phyloP scores from a whole-genome alignment of 2,888 invertebrate species.

The Cynaeus angustus region DNA sequence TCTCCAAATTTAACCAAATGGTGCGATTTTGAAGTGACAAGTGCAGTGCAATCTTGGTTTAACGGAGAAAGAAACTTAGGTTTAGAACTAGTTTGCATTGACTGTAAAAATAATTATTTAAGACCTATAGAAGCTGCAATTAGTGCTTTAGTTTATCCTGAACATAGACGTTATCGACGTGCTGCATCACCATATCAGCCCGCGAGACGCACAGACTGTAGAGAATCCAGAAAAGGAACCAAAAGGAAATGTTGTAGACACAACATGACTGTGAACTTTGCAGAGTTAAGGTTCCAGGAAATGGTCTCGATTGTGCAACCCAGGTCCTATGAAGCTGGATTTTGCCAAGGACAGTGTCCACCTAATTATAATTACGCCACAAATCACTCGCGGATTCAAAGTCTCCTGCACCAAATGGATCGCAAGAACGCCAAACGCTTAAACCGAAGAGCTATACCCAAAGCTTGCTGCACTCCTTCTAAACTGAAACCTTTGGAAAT shows the following conservation, averaged over 20 bases:
- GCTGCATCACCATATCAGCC: constrained; percentile 63
- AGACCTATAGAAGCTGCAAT: constrained; percentile 66
- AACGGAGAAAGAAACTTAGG: constrained; percentile 72
- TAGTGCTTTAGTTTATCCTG: constrained; percentile 66
- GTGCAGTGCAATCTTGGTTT: constrained; percentile 73
- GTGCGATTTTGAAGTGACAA: constrained; percentile 77
- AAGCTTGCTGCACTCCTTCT: constrained; percentile 82
- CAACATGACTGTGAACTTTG: constrained; percentile 79
- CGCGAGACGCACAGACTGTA: constrained; percentile 74
- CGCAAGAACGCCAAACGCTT: constrained; percentile 70
- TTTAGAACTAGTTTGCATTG: constrained; percentile 74
- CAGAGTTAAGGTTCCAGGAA: constrained; percentile 74
- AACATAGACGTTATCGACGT: constrained; percentile 60
- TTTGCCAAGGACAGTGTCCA: constrained; percentile 81
- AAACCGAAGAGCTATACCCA: constrained; percentile 68
- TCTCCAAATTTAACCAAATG: constrained; percentile 72
- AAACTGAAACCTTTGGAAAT: constrained; percentile 79
- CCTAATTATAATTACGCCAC: constrained; percentile 80
- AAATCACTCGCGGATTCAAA: constrained; percentile 82
- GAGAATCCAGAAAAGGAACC: constrained; percentile 65
- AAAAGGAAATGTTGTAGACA: constrained; percentile 79
- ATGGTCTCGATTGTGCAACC: constrained; percentile 79
- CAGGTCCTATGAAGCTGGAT: constrained; percentile 81
- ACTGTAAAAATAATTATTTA: constrained; percentile 70
- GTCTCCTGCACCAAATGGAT: constrained; percentile 78